phyloP scores from a whole-genome alignment of 2,888 invertebrate genomes.

The Laspeyria flexula region DNA sequence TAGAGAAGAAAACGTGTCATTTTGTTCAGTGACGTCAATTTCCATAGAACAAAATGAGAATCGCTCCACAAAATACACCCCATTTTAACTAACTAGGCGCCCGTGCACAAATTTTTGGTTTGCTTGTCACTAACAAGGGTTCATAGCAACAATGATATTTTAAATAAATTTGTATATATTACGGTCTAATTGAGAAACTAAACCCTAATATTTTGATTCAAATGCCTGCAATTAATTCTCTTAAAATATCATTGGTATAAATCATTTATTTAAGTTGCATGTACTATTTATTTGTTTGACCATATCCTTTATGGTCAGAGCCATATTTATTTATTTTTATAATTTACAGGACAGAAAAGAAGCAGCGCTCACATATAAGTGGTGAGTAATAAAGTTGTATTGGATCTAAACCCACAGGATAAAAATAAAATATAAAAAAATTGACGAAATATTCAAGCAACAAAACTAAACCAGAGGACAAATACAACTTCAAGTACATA shows the following conservation, averaged over 20 bases:
- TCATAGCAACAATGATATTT: background rate
- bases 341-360: slow-evolving; percentile 41
- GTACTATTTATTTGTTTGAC: slow-evolving; percentile 14
- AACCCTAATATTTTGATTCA: no score
- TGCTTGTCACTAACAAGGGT: slow-evolving; percentile 25
- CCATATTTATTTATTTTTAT: no score
- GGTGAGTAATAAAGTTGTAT: slow-evolving; percentile 57
- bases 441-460: slow-evolving; percentile 30
- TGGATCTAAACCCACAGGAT: slow-evolving; percentile 45
- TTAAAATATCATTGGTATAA: background rate
- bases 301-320: no score
- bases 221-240: no score
- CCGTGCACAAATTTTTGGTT: slow-evolving; percentile 42
- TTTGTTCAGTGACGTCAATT: no score
- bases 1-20: no score
- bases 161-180: slow-evolving; percentile 7
- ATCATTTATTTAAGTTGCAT: slow-evolving; percentile 29
- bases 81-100: slow-evolving; percentile 19
- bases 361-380: slow-evolving; percentile 47
- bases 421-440: slow-evolving; percentile 27
- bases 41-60: no score
- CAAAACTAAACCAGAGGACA: slow-evolving; percentile 43
- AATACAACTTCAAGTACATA: slow-evolving; percentile 42
- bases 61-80: background rate
- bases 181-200: no score